Conservation (phyloP, 2,888 invertebrate species). For the Bedellia somnulentella region DNA sequence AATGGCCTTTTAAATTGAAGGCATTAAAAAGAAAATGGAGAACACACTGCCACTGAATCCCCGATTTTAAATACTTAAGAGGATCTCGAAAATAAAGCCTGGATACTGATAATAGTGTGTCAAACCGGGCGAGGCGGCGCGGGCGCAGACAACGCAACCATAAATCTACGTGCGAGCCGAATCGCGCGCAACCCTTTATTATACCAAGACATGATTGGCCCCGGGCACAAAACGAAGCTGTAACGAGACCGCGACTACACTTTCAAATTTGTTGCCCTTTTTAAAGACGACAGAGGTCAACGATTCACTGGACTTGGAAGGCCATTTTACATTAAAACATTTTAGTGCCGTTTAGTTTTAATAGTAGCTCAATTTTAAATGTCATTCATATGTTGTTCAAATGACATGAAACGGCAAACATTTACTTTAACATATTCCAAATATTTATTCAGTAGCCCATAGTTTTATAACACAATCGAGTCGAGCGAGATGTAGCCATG, state of each 20-base stretch:
- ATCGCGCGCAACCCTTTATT: constrained; percentile 52
- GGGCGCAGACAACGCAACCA: constrained; percentile 15
- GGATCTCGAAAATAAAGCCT: too few relatives aligned
- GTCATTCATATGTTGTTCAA: too few relatives aligned
- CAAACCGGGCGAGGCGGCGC: constrained; percentile 33
- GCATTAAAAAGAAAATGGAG: too few relatives aligned
- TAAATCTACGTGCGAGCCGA: constrained; percentile 43
- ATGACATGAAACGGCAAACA: not conserved
- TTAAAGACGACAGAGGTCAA: constrained; percentile 16
- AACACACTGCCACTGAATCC: too few relatives aligned
- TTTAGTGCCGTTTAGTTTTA: too few relatives aligned
- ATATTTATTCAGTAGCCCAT: not conserved
- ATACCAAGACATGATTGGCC: constrained; percentile 55
- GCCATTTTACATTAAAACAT: too few relatives aligned
- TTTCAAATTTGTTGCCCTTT: constrained; percentile 19
- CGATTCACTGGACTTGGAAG: constrained; percentile 10
- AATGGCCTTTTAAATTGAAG: too few relatives aligned
- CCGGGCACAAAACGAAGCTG: constrained; percentile 47
- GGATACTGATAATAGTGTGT: constrained; percentile 40
- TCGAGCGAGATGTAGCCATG: constrained; percentile 1
- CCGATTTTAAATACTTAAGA: too few relatives aligned
- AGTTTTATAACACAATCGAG: constrained; percentile 1
- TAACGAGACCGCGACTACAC: constrained; percentile 22
- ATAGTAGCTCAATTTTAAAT: too few relatives aligned
- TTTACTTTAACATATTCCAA: not conserved